phyloP scores from a whole-genome alignment of 2,113 vertebrate species.

The Phylloscopus trochilus region DNA sequence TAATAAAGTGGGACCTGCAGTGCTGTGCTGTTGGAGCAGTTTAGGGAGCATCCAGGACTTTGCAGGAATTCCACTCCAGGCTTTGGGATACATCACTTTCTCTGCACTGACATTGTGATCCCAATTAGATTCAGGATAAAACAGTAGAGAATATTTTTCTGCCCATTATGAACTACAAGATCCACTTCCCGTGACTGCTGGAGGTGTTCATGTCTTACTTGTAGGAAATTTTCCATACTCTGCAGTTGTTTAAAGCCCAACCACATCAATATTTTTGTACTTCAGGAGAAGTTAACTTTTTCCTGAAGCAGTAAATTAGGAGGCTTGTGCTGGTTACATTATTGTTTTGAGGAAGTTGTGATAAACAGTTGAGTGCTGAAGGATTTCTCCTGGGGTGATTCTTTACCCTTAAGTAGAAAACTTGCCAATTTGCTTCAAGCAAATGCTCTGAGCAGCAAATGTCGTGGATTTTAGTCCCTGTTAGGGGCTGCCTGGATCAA shows the following conservation, averaged over 20 bases:
- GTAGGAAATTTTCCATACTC: rapidly evolving
- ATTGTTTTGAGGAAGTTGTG: not conserved
- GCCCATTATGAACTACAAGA: not conserved
- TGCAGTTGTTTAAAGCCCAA: not conserved
- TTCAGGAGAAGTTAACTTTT: not conserved
- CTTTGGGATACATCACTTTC: not conserved
- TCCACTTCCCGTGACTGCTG: not conserved
- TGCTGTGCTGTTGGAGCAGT: not conserved
- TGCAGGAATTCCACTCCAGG: not conserved
- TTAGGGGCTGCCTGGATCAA: not conserved
- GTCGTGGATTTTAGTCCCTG: rapidly evolving
- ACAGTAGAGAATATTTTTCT: not conserved
- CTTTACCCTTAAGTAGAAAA: not conserved
- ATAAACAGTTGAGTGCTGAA: not conserved
- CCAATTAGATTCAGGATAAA: not conserved
- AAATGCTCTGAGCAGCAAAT: not conserved
- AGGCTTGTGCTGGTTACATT: not conserved
- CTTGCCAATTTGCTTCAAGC: not conserved
- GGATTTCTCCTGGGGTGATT: not conserved
- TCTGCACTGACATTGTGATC: not conserved
- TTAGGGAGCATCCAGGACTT: not conserved
- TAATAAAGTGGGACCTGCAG: not conserved
- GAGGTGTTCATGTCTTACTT: rapidly evolving
- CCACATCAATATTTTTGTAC: rapidly evolving
- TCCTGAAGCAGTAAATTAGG: not conserved